Evolutionary conservation across 1,140 invertebrate species (phyloP), one percentile per base, ranked within the genome.

Genomic region (Heliconius congener): DNA sequence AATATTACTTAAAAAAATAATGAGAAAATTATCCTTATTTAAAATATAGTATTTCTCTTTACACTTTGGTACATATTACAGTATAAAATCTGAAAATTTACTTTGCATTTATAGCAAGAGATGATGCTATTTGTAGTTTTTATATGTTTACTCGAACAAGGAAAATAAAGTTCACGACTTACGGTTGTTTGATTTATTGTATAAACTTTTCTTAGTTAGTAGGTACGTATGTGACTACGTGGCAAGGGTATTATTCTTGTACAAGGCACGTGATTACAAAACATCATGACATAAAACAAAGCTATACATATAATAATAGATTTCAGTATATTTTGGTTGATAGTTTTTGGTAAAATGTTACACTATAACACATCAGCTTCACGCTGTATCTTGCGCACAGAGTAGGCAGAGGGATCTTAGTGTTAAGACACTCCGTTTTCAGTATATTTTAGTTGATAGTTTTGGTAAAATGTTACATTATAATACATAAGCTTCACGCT

Each of bases 211-310:
- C 71, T 39, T 74, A 78, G 42, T 23, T 77, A 57, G 46, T 46
- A n/a, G 37, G 75, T 80, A 23, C 57, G 46, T 76, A 30, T 30
- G 23, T 30, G 27, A 66, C 60, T 66, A 66, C 23, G 60, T 30
- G 9, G 27, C 18, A 70, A 74, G 19, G n/a, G 11, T 80, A 57
- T 79, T 80, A 84, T 84, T 83, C 76, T 30, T 37, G 78, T 72
- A 77, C 42, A 34, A 74, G 27, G 77, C 83, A 79, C 81, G 81
- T 82, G 81, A 84, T 75, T 71, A 57, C 30, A 23, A 19, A 30
- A 27, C 60, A 77, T 80, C 83, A 74, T 81, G 82, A 82, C 81
- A 84, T 55, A 70, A 76, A 46, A 71, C 27, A 84, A 66, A 1
- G 11, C 60, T 66, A 30, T 66, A 66, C 23, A 27, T 66, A 66